Conservation (phyloP, 2,113 vertebrate species). For the Rutilus rutilus region DNA sequence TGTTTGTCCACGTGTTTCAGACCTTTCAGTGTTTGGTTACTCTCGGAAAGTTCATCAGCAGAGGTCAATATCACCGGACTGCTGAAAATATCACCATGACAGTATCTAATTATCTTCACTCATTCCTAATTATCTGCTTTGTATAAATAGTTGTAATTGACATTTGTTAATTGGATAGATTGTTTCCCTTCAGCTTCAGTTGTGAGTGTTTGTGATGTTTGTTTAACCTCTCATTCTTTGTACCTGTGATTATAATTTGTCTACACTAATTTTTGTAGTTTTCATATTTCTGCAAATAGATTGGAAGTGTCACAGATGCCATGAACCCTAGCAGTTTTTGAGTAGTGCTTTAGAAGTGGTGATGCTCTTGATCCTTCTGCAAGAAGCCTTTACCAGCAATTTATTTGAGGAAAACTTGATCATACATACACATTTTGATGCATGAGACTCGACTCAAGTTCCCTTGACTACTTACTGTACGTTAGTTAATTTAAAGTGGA, state of each 20-base stretch:
- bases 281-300: background rate
- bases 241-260: background rate
- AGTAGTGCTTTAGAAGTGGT: background rate
- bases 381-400: background rate
- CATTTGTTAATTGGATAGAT: constrained; percentile 25
- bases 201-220: background rate
- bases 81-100: constrained; percentile 12
- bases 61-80: constrained; percentile 14
- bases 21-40: background rate
- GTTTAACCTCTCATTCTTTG: background rate
- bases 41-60: constrained; percentile 21
- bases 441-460: background rate
- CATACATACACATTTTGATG: background rate
- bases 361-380: background rate
- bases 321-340: background rate
- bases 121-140: constrained; percentile 12
- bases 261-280: background rate
- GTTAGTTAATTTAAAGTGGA: background rate
- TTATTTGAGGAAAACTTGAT: background rate
- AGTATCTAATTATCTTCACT: constrained; percentile 26
- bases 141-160: constrained; percentile 30
- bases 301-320: background rate
- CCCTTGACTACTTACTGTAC: background rate
- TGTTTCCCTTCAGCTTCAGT: background rate
- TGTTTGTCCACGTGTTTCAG: constrained; percentile 46